These are phyloP conservation scores for Leptoclinus maculatus DNA, from an alignment of 2,797 vertebrate species.

Conservation along the genomic window DNA sequence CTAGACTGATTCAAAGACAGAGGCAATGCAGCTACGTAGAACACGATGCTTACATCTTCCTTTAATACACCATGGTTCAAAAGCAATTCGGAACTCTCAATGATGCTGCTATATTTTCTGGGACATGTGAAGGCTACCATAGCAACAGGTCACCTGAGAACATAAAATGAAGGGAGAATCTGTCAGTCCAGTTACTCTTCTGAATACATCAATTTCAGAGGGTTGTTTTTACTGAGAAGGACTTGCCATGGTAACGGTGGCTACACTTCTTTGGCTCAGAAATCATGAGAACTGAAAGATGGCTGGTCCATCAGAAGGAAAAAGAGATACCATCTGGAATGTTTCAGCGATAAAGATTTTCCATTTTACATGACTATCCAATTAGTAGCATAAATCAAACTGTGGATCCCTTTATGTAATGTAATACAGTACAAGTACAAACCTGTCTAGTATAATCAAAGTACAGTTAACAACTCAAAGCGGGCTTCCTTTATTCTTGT, in stretches of 20 bases:
- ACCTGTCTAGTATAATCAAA: neutral
- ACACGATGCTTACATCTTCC: neutral
- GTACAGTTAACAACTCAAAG: neutral
- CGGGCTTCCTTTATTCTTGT: neutral
- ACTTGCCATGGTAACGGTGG: slow-evolving; percentile 40
- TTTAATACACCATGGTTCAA: neutral
- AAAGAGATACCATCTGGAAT: neutral
- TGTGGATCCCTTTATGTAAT: neutral
- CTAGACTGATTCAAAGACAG: neutral
- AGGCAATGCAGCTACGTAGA: neutral
- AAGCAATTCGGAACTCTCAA: neutral
- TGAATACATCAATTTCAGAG: slow-evolving; percentile 26
- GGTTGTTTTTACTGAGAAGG: slow-evolving; percentile 7
- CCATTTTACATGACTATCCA: neutral
- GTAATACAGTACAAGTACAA: neutral
- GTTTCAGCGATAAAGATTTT: neutral
- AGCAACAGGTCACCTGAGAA: slow-evolving; percentile 52
- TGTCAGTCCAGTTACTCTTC: slow-evolving; percentile 5
- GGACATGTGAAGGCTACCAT: slow-evolving; percentile 36
- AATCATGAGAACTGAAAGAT: neutral
- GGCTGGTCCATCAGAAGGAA: neutral
- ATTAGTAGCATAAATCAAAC: neutral
- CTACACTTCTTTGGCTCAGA: neutral
- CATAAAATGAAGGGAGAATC: slow-evolving; percentile 32
- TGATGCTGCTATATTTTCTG: slow-evolving; percentile 6